These are phyloP conservation scores for Melierax canorus DNA, from an alignment of 2,113 vertebrate genomes.

Conservation along the genomic window DNA sequence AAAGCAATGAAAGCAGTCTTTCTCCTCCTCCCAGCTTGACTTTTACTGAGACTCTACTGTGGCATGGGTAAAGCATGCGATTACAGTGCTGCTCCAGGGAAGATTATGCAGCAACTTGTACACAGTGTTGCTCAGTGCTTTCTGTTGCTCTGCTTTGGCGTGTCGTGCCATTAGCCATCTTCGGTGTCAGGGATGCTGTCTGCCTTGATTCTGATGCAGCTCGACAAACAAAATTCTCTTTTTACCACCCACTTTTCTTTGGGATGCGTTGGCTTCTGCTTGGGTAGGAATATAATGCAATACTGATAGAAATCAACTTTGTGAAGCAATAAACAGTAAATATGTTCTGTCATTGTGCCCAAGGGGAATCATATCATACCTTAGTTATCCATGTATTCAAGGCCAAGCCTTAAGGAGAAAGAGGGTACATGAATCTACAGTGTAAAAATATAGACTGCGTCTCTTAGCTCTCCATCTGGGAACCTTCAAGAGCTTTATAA, in stretches of 20 bases:
- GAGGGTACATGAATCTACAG: background rate
- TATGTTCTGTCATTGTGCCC: background rate
- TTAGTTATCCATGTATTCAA: background rate
- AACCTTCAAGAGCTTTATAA: constrained; percentile 22
- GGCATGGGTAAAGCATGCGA: background rate
- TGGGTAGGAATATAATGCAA: background rate
- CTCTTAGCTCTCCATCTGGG: background rate
- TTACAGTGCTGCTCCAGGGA: background rate
- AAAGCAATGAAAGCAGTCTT: background rate
- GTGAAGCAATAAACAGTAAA: background rate
- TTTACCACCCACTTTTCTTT: background rate
- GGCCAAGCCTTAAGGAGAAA: background rate
- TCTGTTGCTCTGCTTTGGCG: background rate
- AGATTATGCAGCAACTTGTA: background rate
- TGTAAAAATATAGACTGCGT: constrained; percentile 15
- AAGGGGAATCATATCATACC: background rate
- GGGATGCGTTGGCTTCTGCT: background rate
- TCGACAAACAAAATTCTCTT: background rate
- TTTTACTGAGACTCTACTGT: background rate
- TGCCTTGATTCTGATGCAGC: background rate
- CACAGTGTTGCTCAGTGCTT: accelerated
- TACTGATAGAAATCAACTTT: background rate
- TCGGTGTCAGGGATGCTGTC: background rate
- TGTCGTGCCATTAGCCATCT: accelerated
- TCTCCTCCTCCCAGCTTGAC: background rate